Percentiles rank a stretch among this genome's conserved stretches.
Conservation (phyloP, 2,888 invertebrate genomes). For the Arctia plantaginis region DNA sequence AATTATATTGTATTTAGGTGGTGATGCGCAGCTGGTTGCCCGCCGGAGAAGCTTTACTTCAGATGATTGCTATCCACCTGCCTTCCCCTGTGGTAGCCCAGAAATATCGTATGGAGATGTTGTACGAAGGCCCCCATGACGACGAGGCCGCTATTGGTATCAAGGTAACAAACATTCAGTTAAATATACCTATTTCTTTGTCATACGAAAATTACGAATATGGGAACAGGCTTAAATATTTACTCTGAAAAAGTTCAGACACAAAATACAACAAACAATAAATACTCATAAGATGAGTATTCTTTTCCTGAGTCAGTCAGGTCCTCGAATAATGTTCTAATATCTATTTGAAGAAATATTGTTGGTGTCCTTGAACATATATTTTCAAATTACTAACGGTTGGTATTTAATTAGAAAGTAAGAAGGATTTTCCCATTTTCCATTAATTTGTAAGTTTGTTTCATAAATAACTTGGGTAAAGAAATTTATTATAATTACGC, state of each 20-base stretch:
- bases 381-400: background rate
- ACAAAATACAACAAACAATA: background rate
- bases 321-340: background rate
- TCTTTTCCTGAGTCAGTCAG: background rate
- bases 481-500: too few species aligned
- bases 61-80: conserved; percentile 99
- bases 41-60: conserved; percentile 99
- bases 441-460: background rate
- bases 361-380: background rate
- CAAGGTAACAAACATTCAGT: conserved; percentile 82
- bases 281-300: background rate
- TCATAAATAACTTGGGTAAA: background rate
- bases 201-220: background rate
- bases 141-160: conserved; percentile 97
- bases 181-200: background rate
- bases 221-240: background rate
- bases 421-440: background rate
- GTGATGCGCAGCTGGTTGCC: conserved; percentile 99
- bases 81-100: conserved; percentile 99
- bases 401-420: background rate
- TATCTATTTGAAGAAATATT: background rate
- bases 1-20: conserved; percentile 80
- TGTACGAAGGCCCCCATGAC: conserved; percentile 99
- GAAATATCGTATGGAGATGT: conserved; percentile 99
- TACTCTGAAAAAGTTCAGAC: background rate